Percentiles rank a stretch among this genome's conserved stretches.
Evolutionary conservation across 2,113 vertebrate species (phyloP).

Genomic region (Verasper variegatus): DNA sequence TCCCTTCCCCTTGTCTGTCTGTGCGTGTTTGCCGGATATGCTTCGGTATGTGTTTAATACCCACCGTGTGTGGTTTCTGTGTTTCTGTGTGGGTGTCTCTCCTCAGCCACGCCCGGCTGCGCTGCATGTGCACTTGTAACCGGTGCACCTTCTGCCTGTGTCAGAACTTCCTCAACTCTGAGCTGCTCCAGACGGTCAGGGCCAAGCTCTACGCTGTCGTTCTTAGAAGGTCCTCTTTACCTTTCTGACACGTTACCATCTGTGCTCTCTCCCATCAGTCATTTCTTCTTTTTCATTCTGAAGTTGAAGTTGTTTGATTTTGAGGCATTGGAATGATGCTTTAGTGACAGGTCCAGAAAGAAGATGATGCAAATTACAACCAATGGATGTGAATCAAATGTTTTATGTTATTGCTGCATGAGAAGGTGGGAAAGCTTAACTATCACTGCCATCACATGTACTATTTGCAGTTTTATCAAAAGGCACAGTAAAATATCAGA

Average conservation of each 20-base stretch:
- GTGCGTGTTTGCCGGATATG: background rate
- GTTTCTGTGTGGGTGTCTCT: constrained; percentile 85
- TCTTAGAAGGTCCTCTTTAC: constrained; percentile 91
- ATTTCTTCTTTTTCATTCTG: background rate
- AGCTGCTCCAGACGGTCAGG: constrained; percentile 98
- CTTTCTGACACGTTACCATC: background rate
- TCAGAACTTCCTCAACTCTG: constrained; percentile 99
- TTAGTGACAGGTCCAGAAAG: background rate
- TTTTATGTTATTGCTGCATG: background rate
- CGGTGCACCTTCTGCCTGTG: constrained; percentile 99
- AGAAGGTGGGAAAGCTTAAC: background rate
- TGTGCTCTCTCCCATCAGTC: background rate
- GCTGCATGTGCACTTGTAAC: constrained; percentile 99
- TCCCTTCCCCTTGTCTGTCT: background rate
- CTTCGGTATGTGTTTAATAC: background rate
- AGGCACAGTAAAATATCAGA: background rate
- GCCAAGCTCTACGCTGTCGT: constrained; percentile 98
- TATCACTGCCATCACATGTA: background rate
- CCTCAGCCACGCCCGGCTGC: constrained; percentile 97
- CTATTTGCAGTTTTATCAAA: background rate
- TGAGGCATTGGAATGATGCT: background rate
- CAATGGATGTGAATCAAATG: background rate
- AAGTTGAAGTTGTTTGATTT: background rate
- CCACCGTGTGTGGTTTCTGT: constrained; percentile 9
- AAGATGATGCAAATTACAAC: background rate